Evolutionary conservation across 1,140 invertebrate genomes (phyloP).

Genomic region (Wiebesia pumilae): DNA sequence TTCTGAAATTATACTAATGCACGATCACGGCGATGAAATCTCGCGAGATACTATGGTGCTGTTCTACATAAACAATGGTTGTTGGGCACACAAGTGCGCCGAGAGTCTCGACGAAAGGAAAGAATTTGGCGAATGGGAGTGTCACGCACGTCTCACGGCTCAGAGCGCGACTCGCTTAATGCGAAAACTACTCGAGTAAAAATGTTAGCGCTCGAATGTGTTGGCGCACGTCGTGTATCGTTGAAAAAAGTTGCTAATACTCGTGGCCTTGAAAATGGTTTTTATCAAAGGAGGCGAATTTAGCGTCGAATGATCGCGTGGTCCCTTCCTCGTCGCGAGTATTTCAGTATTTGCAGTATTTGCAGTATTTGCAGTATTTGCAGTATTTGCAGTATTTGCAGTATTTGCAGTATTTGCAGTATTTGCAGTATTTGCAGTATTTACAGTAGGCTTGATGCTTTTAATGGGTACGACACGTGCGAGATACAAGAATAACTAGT

Average conservation of each 20-base stretch:
- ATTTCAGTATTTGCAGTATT: too few species aligned
- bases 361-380: too few species aligned
- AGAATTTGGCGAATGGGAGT: slow-evolving; percentile 68
- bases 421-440: too few species aligned
- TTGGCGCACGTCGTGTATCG: too few species aligned
- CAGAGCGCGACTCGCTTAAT: neutral
- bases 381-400: too few species aligned
- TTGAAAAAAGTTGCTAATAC: too few species aligned
- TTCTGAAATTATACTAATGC: neutral
- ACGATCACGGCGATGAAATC: neutral
- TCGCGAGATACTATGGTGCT: neutral
- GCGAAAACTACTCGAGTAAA: neutral
- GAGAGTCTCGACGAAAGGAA: slow-evolving; percentile 60
- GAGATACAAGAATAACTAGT: neutral
- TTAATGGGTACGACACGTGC: neutral
- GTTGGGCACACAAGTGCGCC: neutral
- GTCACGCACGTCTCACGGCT: slow-evolving; percentile 30
- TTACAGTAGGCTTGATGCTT: neutral
- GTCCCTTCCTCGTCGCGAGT: too few species aligned
- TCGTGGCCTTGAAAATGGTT: neutral
- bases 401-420: too few species aligned
- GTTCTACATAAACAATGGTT: neutral
- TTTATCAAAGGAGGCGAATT: neutral
- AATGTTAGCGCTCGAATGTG: neutral
- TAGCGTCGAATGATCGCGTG: too few species aligned